A percentile compares a stretch with the other conserved stretches of the same genome.
phyloP scores from a whole-genome alignment of 2,113 vertebrate genomes.

The Ariopsis seemanni region DNA sequence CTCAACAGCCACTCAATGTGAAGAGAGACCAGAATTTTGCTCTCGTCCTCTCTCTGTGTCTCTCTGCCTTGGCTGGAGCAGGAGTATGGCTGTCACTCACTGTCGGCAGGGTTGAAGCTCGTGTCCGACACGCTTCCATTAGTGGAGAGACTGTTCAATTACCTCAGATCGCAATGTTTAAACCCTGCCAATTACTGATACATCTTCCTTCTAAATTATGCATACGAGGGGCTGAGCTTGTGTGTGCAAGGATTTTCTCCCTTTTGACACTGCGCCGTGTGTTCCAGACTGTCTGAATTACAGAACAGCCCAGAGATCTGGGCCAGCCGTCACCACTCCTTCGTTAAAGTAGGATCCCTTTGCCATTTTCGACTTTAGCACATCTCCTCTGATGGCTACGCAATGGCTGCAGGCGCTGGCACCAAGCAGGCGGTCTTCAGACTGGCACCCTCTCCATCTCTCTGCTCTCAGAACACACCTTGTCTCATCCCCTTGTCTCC shows the following conservation, averaged over 20 bases:
- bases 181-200: conserved; percentile 78
- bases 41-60: conserved; percentile 14
- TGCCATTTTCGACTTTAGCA: not conserved
- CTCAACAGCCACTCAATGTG: conserved; percentile 61
- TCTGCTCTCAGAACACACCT: conserved; percentile 57
- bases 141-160: conserved; percentile 79
- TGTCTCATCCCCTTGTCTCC: conserved; percentile 66
- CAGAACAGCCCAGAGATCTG: conserved; percentile 1
- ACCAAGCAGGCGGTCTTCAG: conserved; percentile 39
- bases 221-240: conserved; percentile 71
- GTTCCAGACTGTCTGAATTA: conserved; percentile 42
- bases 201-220: conserved; percentile 76
- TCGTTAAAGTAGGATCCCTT: not conserved
- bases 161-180: conserved; percentile 76
- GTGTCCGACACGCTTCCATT: conserved; percentile 79
- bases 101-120: conserved; percentile 69
- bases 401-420: conserved; percentile 50
- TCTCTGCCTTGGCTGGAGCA: conserved; percentile 39
- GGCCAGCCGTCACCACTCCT: conserved; percentile 23
- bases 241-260: conserved; percentile 68
- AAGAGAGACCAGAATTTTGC: conserved; percentile 60
- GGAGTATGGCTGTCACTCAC: conserved; percentile 57
- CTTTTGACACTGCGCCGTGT: conserved; percentile 65
- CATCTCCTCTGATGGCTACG: conserved; percentile 35
- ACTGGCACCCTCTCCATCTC: conserved; percentile 52